Percentiles rank a stretch among this genome's conserved stretches.
These are phyloP conservation scores for Saturnia pavonia DNA, from an alignment of 2,888 invertebrate species.

Conservation along the genomic window DNA sequence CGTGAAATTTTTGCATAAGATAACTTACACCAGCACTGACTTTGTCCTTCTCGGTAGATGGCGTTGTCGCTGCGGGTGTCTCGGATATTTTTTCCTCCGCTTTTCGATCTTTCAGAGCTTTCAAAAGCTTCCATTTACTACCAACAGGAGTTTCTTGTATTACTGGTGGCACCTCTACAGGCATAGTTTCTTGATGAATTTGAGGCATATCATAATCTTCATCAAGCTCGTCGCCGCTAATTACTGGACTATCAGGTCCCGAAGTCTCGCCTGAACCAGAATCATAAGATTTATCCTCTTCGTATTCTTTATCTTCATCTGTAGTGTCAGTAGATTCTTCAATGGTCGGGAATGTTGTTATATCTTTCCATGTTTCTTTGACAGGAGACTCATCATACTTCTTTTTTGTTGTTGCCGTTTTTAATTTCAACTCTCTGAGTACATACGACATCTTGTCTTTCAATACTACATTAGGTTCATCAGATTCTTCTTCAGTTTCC, in stretches of 20 bases:
- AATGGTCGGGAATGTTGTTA: constrained; percentile 75
- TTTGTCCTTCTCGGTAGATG: constrained; percentile 83
- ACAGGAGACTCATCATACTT: constrained; percentile 66
- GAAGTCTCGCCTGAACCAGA: constrained; percentile 92
- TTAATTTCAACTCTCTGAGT: constrained; percentile 87
- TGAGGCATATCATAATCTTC: constrained; percentile 84
- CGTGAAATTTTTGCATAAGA: constrained; percentile 84
- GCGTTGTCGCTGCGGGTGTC: constrained; percentile 84
- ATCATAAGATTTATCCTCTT: constrained; percentile 74
- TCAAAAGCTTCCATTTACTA: constrained; percentile 95
- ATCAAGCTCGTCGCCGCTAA: constrained; percentile 87
- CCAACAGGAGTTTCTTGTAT: constrained; percentile 84
- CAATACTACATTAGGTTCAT: constrained; percentile 84
- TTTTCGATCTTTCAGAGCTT: constrained; percentile 94
- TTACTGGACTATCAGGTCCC: constrained; percentile 92
- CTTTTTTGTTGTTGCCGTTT: constrained; percentile 79
- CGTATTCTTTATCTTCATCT: constrained; percentile 55
- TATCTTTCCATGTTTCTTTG: constrained; percentile 72
- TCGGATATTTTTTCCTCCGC: constrained; percentile 92
- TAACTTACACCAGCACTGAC: constrained; percentile 87
- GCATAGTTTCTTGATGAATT: constrained; percentile 56
- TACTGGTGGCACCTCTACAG: constrained; percentile 54
- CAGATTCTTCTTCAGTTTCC: constrained; percentile 76
- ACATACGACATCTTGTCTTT: constrained; percentile 92
- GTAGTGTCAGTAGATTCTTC: constrained; percentile 65